Conservation (phyloP, 2,797 vertebrate species). For the Tokudaia muenninki region DNA sequence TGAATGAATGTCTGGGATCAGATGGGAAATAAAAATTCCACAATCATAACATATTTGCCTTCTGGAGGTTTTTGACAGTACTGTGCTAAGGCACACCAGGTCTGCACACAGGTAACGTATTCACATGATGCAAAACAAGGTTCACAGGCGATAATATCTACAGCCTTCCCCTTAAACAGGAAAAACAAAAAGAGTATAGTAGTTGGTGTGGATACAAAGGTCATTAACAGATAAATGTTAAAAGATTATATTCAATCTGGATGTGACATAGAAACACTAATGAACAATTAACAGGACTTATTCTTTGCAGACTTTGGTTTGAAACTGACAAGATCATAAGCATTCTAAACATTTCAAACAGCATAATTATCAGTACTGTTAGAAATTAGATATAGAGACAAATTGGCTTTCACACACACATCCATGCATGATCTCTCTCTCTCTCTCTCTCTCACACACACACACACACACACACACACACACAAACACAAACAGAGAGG, state of each 20-base stretch:
- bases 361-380: not conserved
- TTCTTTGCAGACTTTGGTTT: not conserved
- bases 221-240: not conserved
- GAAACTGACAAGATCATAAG: not conserved
- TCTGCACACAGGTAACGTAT: not conserved
- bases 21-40: not conserved
- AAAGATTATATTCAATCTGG: not conserved
- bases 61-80: not conserved
- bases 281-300: not conserved
- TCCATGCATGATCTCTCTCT: no score
- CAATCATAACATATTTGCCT: not conserved
- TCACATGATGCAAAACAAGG: not conserved
- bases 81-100: not conserved
- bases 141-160: not conserved
- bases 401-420: not conserved
- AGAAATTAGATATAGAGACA: slow-evolving; percentile 1
- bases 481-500: no score
- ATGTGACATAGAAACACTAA: not conserved
- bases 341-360: not conserved
- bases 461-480: no score
- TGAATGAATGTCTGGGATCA: not conserved
- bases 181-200: not conserved
- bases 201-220: not conserved
- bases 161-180: not conserved
- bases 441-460: no score